These are phyloP conservation scores for Artibeus jamaicensis DNA, from an alignment of 2,797 vertebrate genomes.

Conservation along the genomic window DNA sequence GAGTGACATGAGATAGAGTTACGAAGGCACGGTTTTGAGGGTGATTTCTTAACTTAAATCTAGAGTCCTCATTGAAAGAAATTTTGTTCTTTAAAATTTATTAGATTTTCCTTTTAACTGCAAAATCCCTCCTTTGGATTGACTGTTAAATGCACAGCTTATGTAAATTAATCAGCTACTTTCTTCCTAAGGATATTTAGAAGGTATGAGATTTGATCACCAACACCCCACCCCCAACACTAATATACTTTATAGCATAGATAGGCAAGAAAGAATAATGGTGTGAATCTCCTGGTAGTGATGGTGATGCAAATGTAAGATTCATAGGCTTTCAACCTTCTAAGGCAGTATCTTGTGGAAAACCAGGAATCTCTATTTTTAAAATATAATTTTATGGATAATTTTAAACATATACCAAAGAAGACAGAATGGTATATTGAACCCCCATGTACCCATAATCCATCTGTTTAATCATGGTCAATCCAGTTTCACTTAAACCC, in stretches of 20 bases:
- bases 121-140: neutral
- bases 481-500: neutral
- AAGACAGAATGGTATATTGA: neutral
- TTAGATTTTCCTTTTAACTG: slow-evolving; percentile 19
- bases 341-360: neutral
- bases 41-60: neutral
- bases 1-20: neutral
- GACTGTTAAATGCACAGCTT: neutral
- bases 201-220: neutral
- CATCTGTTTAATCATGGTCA: neutral
- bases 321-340: neutral
- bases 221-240: neutral
- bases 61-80: neutral
- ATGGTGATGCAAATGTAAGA: no score
- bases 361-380: neutral
- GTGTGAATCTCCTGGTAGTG: neutral
- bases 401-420: neutral
- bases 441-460: neutral
- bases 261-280: neutral
- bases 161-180: neutral
- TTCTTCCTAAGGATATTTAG: neutral
- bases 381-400: neutral
- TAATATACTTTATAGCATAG: neutral
- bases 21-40: neutral
- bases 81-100: neutral